Evolutionary conservation across 2,888 invertebrate species (phyloP).

Genomic region (Teleogryllus oceanicus): DNA sequence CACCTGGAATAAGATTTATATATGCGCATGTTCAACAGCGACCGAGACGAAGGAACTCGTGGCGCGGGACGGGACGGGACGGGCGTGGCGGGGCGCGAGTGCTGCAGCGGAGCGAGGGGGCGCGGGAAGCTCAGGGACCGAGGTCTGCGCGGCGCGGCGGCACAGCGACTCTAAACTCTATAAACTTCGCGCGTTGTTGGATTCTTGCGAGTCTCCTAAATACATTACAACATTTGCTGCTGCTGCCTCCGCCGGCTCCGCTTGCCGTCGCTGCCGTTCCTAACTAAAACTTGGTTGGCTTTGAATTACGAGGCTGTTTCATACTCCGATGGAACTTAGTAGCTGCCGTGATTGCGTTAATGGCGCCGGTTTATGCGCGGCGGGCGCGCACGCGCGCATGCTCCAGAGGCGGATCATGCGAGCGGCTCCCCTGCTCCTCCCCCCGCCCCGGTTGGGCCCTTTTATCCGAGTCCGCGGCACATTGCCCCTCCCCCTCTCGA

Average conservation of each 20-base stretch:
- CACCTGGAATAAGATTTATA: too few species aligned
- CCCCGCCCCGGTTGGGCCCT: neutral
- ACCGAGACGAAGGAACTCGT: neutral
- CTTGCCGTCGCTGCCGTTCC: neutral
- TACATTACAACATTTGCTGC: constrained; percentile 12
- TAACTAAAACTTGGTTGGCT: constrained; percentile 10
- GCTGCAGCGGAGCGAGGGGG: neutral
- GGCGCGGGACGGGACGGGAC: neutral
- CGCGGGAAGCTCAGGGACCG: neutral
- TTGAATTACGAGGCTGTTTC: constrained; percentile 18
- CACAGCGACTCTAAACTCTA: neutral
- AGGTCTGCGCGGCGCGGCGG: neutral
- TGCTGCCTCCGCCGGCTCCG: neutral
- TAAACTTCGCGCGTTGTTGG: constrained; percentile 10
- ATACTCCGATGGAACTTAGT: constrained; percentile 11
- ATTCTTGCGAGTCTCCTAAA: constrained; percentile 9
- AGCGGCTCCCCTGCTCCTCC: neutral
- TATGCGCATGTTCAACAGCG: neutral
- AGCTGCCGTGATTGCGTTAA: constrained; percentile 10
- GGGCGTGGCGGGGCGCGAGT: neutral
- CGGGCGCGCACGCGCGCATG: constrained; percentile 18
- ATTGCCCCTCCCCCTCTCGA: too few species aligned
- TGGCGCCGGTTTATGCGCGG: constrained; percentile 2
- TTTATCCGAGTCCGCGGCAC: too few species aligned
- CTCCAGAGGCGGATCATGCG: neutral